Evolutionary conservation across 1,140 invertebrate species (phyloP), one percentile per base, ranked within the genome.

Genomic region (Drosophila nigromelanica): DNA sequence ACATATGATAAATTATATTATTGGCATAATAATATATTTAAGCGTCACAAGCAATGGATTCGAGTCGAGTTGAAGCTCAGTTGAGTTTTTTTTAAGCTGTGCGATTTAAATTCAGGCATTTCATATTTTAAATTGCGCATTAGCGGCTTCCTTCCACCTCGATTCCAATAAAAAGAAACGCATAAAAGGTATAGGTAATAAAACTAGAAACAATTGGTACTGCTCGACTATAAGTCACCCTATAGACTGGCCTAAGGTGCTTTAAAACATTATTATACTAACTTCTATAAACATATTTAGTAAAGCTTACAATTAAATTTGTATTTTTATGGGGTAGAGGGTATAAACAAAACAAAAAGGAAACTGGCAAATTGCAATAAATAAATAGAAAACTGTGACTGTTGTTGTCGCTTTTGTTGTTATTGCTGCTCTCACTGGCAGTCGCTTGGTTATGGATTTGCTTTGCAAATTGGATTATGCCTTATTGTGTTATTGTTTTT

Each of bases 21-120:
- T 76, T 79, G 76, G 62, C 76, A 79, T 76, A 79, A 76, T 79
- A 76, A 79, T 79, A 72, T 76, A 79, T 79, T 75, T 71, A 78
- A 54, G 51, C 58, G 55, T 33, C 54, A 71, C 58, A 76, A 60
- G 37, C 56, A 56, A 40, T 37, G 35, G 48, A 67, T 42, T 39
- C 37, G 51, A 18, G 30, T 43, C 50, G 40, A 43, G 12, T 21
- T 39, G 43, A 50, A 18, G 6, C 3, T 27, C n/a, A 15, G 30
- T 30, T 15, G 39, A 35, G 33, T 35, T 35, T 35, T 35, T 48
- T 45, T 60, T 55, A 56, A 52, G 50, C 10, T 30, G 39, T 45
- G 33, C 52, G 69, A 73, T 73, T 79, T 73, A 60, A 73, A 73
- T 72, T 68, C 76, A 76, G 68, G 55, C 73, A 78, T 68, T 71